Evolutionary conservation across 2,797 vertebrate genomes (phyloP).

Genomic region (Poecilia velifera): DNA sequence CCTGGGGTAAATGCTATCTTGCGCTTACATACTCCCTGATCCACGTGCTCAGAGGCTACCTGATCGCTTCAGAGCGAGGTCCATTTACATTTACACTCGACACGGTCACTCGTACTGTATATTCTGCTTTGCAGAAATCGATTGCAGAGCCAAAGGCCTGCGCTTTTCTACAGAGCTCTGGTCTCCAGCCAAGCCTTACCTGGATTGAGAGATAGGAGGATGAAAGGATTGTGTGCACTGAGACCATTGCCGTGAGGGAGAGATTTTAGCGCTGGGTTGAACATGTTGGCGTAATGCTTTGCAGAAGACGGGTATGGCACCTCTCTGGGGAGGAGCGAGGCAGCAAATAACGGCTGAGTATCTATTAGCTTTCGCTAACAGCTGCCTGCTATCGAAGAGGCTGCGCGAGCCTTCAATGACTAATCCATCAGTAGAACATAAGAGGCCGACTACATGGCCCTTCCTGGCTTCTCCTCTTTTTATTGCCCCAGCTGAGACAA

Average conservation of each 20-base stretch:
- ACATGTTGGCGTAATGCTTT: slow-evolving; percentile 70
- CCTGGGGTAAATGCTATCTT: slow-evolving; percentile 78
- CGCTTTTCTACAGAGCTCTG: slow-evolving; percentile 62
- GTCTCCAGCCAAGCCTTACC: slow-evolving; percentile 74
- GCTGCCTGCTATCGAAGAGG: slow-evolving; percentile 53
- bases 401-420: slow-evolving; percentile 54
- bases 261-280: slow-evolving; percentile 65
- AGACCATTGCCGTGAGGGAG: slow-evolving; percentile 68
- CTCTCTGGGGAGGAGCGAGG: slow-evolving; percentile 61
- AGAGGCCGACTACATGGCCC: slow-evolving; percentile 44
- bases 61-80: slow-evolving; percentile 65
- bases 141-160: slow-evolving; percentile 69
- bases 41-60: slow-evolving; percentile 59
- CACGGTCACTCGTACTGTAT: slow-evolving; percentile 70
- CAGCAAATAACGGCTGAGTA: slow-evolving; percentile 67
- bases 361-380: slow-evolving; percentile 67
- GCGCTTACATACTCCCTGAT: slow-evolving; percentile 76
- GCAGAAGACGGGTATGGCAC: slow-evolving; percentile 60
- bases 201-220: slow-evolving; percentile 76
- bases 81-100: slow-evolving; percentile 76
- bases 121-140: slow-evolving; percentile 72
- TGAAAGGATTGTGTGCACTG: slow-evolving; percentile 71
- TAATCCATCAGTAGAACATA: slow-evolving; percentile 62
- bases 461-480: slow-evolving; percentile 35
- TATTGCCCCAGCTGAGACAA: slow-evolving; percentile 36